Percentiles rank a stretch among this genome's conserved stretches.
Conservation (phyloP, 2,113 vertebrate species). For the Porphyrio hochstetteri region DNA sequence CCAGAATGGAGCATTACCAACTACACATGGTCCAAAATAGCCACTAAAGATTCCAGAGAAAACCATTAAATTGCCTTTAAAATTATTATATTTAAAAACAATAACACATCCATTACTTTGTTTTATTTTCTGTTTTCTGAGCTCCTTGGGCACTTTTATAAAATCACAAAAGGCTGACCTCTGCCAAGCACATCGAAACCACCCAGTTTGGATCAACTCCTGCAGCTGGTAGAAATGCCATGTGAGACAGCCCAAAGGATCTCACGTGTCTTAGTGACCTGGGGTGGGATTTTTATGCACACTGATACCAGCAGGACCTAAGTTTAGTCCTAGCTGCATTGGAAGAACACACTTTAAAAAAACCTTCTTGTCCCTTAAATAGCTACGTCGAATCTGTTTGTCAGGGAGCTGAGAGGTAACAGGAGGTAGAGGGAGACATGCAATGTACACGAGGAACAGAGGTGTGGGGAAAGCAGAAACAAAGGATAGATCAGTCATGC, state of each 20-base stretch:
- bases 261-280: not conserved
- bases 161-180: not conserved
- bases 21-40: not conserved
- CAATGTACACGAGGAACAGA: not conserved
- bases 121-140: not conserved
- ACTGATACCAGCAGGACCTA: not conserved
- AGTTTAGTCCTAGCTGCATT: not conserved
- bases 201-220: rapidly evolving
- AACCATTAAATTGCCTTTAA: not conserved
- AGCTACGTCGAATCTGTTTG: not conserved
- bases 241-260: not conserved
- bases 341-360: not conserved
- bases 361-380: not conserved
- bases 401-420: not conserved
- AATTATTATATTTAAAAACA: not conserved
- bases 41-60: not conserved
- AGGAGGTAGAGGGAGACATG: not conserved
- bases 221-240: not conserved
- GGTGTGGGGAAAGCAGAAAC: not conserved
- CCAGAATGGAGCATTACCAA: not conserved
- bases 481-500: not conserved
- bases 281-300: not conserved
- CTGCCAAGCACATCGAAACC: not conserved
- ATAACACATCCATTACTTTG: not conserved
- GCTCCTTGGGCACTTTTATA: not conserved